Evolutionary conservation across 2,888 invertebrate genomes (phyloP), one percentile per base, ranked within the genome.

Genomic region (Diogma glabrata): DNA sequence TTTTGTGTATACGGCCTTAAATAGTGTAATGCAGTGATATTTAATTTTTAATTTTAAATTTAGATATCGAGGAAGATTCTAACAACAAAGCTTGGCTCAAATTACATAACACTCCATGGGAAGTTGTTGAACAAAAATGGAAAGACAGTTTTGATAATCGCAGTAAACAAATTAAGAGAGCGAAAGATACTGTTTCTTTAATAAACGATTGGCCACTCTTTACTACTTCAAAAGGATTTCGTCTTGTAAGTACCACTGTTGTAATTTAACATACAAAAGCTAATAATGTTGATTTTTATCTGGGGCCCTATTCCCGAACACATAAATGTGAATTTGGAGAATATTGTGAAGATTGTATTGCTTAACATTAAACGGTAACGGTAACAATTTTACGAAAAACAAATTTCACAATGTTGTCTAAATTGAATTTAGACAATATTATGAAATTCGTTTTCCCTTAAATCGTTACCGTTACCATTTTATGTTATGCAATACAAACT

Each of bases 211-310:
- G 40, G 40, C 40, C 40, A 9, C 20, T 40, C 3, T 40, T 20
- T 40, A 19, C 2, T 20, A 19, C 9, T 40, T 20, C 20, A 7
- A 40, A 40, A 10, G 20, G 20, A 20, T 40, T 9, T 40, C 40
- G 40, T 10, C 40, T 40, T 40, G 40, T 40, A 40, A 28, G 28
- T 28, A 28, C 28, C 28, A 28, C 28, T 28, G n/a, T n/a, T n/a
- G n/a, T n/a, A n/a, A n/a, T n/a, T n/a, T n/a, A n/a, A n/a, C n/a
- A n/a, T n/a, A n/a, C n/a, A n/a, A n/a, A n/a, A n/a, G n/a, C n/a
- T n/a, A n/a, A n/a, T n/a, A n/a, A n/a, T n/a, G n/a, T n/a, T n/a
- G n/a, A n/a, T n/a, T n/a, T n/a, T n/a, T n/a, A n/a, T n/a, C n/a
- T n/a, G n/a, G n/a, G n/a, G n/a, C n/a, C n/a, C n/a, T n/a, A n/a